A percentile compares a stretch with the other conserved stretches of the same genome.
Evolutionary conservation across 2,113 vertebrate genomes (phyloP).

Genomic region (Bettongia penicillata): DNA sequence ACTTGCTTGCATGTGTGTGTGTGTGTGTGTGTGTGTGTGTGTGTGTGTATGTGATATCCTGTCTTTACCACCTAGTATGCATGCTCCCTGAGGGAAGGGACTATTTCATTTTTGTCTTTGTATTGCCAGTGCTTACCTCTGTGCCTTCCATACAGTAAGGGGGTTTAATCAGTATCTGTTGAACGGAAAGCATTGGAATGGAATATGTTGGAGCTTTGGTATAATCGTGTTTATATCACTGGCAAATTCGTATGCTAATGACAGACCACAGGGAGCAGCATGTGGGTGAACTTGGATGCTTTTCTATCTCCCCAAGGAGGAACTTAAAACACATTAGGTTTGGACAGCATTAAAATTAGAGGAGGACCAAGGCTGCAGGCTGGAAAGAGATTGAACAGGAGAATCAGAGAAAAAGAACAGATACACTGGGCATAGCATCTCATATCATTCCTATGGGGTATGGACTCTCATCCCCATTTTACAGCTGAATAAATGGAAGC

Average conservation of each 20-base stretch:
- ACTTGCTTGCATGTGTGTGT: not conserved
- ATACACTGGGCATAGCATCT: not conserved
- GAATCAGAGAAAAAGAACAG: constrained; percentile 10
- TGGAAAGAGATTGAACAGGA: constrained; percentile 10
- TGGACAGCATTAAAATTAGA: not conserved
- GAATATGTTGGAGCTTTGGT: not conserved
- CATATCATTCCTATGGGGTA: not conserved
- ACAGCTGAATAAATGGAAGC: not conserved
- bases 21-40: too few relatives aligned
- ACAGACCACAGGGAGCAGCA: not conserved
- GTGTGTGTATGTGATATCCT: not conserved
- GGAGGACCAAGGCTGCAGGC: not conserved
- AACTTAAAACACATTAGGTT: constrained; percentile 14
- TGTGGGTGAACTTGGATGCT: constrained; percentile 24
- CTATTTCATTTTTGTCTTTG: too few relatives aligned
- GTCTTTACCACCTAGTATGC: not conserved
- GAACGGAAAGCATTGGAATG: not conserved
- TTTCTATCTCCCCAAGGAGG: constrained; percentile 31
- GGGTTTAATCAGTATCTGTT: not conserved
- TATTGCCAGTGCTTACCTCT: too few relatives aligned
- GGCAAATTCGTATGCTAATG: not conserved
- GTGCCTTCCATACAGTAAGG: too few relatives aligned
- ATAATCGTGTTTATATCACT: not conserved
- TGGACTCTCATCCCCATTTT: not conserved
- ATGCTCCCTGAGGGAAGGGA: not conserved